phyloP scores from a whole-genome alignment of 2,113 vertebrate species.

The Oceanites oceanicus region DNA sequence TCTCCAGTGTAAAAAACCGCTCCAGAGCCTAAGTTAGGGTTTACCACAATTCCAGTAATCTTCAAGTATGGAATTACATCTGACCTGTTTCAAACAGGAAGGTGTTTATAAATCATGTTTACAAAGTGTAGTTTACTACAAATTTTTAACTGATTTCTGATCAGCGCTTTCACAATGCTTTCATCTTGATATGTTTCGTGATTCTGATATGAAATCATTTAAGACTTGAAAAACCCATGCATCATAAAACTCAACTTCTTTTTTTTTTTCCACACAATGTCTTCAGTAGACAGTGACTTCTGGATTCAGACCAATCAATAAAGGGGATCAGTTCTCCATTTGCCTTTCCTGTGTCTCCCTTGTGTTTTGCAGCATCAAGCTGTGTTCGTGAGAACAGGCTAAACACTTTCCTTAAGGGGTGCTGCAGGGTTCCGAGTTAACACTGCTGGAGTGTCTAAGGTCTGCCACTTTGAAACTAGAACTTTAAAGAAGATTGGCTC shows the following conservation, averaged over 20 bases:
- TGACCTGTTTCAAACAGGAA: conserved; percentile 47
- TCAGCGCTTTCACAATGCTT: conserved; percentile 52
- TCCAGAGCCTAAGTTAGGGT: conserved; percentile 59
- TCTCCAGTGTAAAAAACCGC: conserved; percentile 20
- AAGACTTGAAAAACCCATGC: conserved; percentile 84
- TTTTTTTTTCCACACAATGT: conserved; percentile 79
- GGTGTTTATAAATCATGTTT: conserved; percentile 53
- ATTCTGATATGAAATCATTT: conserved; percentile 68
- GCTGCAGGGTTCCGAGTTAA: not conserved
- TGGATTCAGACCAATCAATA: conserved; percentile 88
- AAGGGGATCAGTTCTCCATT: conserved; percentile 85
- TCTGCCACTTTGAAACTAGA: not conserved
- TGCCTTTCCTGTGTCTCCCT: conserved; percentile 64
- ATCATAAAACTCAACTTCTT: conserved; percentile 73
- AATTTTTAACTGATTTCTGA: conserved; percentile 53
- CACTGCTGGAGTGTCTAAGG: not conserved
- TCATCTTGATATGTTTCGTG: conserved; percentile 48
- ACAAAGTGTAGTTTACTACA: conserved; percentile 41
- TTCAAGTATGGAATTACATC: conserved; percentile 51
- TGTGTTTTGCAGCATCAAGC: conserved; percentile 59
- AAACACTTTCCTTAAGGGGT: not conserved
- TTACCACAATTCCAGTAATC: conserved; percentile 42
- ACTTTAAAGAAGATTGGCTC: not conserved
- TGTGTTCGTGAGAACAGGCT: not conserved
- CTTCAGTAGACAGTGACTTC: conserved; percentile 83